These are phyloP conservation scores for Atta colombica DNA, from an alignment of 1,140 invertebrate species.

Conservation along the genomic window DNA sequence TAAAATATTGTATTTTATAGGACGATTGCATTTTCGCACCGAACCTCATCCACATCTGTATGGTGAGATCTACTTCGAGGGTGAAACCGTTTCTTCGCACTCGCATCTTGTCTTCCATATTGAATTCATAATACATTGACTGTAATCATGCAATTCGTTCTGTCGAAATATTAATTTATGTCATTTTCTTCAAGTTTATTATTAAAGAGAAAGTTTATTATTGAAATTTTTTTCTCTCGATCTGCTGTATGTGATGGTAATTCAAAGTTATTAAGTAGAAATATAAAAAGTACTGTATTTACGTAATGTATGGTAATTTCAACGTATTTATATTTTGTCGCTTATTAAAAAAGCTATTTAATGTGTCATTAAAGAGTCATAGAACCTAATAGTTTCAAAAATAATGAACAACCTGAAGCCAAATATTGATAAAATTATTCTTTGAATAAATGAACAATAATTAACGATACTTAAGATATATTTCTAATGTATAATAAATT, in stretches of 20 bases:
- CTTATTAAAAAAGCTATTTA: conserved; percentile 34
- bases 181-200: not conserved
- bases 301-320: not conserved
- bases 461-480: conserved; percentile 30
- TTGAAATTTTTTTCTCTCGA: not conserved
- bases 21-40: conserved; percentile 1
- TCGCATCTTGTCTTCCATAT: not conserved
- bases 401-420: not conserved
- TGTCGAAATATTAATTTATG: not conserved
- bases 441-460: conserved; percentile 1
- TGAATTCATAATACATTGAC: not conserved
- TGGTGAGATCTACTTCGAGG: not conserved
- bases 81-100: not conserved
- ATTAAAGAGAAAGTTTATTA: not conserved
- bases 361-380: not conserved
- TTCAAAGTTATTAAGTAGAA: not conserved
- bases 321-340: not conserved
- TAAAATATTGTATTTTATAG: conserved; percentile 48
- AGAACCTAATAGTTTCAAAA: conserved; percentile 13
- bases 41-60: not conserved
- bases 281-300: not conserved
- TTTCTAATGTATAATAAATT: conserved; percentile 7
- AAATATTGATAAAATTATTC: conserved; percentile 34
- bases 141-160: not conserved
- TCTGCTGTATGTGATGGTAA: not conserved